These are phyloP conservation scores for Rhinichthys klamathensis DNA, from an alignment of 2,113 vertebrate species.

Conservation along the genomic window DNA sequence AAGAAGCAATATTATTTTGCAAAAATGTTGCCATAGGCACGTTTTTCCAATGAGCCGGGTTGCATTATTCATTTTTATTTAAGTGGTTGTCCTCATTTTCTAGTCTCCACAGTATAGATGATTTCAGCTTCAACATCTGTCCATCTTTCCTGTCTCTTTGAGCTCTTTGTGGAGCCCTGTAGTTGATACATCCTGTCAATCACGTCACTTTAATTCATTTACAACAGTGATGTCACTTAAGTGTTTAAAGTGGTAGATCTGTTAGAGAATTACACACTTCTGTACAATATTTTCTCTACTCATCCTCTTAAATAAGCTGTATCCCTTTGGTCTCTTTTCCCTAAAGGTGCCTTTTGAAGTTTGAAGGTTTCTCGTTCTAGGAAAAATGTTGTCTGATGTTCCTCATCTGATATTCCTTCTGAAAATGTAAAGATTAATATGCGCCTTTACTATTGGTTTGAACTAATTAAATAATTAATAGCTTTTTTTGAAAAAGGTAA, in stretches of 20 bases:
- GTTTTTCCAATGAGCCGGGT: not conserved
- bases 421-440: not conserved
- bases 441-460: not conserved
- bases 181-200: not conserved
- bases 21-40: not conserved
- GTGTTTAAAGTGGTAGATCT: not conserved
- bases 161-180: not conserved
- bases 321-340: not conserved
- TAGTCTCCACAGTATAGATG: not conserved
- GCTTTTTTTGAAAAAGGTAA: not conserved
- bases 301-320: not conserved
- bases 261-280: not conserved
- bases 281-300: not conserved
- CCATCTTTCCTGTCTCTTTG: not conserved
- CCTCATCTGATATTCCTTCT: slow-evolving; percentile 18
- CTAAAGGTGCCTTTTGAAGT: slow-evolving; percentile 3
- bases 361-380: not conserved
- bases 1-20: not conserved
- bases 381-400: not conserved
- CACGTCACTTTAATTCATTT: not conserved
- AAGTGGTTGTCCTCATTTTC: not conserved
- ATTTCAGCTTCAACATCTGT: not conserved
- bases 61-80: no score
- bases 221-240: not conserved
- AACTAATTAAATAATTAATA: slow-evolving; percentile 22